Conservation (phyloP, 1,140 invertebrate species). For the Macrosteles quadrilineatus region DNA sequence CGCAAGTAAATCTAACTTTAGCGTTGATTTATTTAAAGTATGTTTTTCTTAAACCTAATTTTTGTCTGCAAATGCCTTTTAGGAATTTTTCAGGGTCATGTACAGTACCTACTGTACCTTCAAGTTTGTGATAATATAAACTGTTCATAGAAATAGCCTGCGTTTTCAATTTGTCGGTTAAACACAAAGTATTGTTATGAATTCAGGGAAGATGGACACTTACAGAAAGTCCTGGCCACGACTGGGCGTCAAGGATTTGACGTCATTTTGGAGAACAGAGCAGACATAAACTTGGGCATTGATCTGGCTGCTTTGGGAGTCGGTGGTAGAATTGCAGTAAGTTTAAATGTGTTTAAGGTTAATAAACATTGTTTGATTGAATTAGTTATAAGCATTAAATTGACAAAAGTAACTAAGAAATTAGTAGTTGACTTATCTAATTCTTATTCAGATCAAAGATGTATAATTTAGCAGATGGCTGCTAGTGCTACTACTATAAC, state of each 20-base stretch:
- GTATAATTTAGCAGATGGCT: background rate
- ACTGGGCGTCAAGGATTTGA: conserved; percentile 53
- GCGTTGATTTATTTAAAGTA: too few species aligned
- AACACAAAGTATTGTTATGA: too few species aligned
- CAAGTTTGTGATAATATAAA: too few species aligned
- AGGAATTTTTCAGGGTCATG: too few species aligned
- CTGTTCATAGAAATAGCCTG: too few species aligned
- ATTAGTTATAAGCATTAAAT: background rate
- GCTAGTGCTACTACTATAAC: too few species aligned
- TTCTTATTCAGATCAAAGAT: background rate
- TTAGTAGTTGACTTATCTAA: background rate
- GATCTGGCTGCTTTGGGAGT: conserved; percentile 55
- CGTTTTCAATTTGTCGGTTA: too few species aligned
- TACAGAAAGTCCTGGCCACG: conserved; percentile 44
- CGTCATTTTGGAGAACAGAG: conserved; percentile 61
- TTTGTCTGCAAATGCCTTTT: too few species aligned
- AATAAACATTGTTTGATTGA: background rate
- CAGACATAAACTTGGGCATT: conserved; percentile 57
- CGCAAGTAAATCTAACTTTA: too few species aligned
- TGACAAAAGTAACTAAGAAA: background rate
- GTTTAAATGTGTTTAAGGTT: background rate
- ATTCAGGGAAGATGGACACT: conserved; percentile 46
- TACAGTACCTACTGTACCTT: too few species aligned
- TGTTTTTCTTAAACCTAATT: too few species aligned
- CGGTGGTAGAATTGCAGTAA: conserved; percentile 56